Evolutionary conservation across 2,888 invertebrate genomes (phyloP), one percentile per base, ranked within the genome.

Genomic region (Phania funesta): DNA sequence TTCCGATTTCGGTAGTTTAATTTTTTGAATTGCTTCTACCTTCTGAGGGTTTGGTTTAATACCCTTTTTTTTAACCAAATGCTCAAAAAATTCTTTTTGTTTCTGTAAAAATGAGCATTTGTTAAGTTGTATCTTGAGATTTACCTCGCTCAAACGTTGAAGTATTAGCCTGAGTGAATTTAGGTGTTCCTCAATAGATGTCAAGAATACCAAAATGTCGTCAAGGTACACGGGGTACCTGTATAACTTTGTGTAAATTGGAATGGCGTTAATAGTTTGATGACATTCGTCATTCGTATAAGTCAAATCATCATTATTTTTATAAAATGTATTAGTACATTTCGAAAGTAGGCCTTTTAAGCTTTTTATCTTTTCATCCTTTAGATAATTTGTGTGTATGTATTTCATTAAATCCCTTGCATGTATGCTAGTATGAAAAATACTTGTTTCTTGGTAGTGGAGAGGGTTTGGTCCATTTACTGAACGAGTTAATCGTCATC

Each of bases 201-300:
- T 35, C 9, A 86, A 22, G 0, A 86, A 85, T 3, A 74, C 65
- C n/a, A 77, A 82, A 0, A 75, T 70, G 16, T 75, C 83, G 58
- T 83, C n/a, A n/a, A n/a, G n/a, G n/a, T n/a, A n/a, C n/a, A n/a
- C n/a, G n/a, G n/a, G n/a, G n/a, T n/a, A n/a, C n/a, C n/a, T n/a
- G n/a, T n/a, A n/a, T n/a, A n/a, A n/a, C 38, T 44, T 74, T 9
- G 68, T 65, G 52, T 68, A 74, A 13, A 68, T 60, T 8, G 79
- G 62, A 4, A 48, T 35, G 13, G 65, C 58, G n/a, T 56, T 8
- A 7, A 44, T 71, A n/a, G 50, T 77, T 46, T 20, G 54, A 38
- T 56, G 70, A 16, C 70, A 62, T 1, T 56, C 52, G 32, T 75
- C 64, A n/a, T 65, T 58, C 1, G 50, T 65, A 18, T 70, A 75